Evolutionary conservation across 2,888 invertebrate genomes (phyloP).

Genomic region (Hecatera dysodea): DNA sequence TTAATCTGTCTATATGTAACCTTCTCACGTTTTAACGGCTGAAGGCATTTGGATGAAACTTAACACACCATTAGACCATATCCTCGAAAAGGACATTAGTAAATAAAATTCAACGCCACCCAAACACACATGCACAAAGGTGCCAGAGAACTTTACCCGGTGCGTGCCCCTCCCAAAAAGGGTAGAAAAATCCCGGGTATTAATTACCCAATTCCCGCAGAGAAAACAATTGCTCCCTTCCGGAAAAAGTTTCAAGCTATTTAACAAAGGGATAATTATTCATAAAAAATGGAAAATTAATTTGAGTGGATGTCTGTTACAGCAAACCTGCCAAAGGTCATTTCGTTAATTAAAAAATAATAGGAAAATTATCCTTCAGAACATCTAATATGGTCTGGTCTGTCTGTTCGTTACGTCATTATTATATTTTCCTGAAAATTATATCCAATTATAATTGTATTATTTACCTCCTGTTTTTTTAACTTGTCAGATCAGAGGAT

Average conservation of each 20-base stretch:
- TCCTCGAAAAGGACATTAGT: too few species aligned
- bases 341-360: conserved; percentile 39
- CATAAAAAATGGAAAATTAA: conserved; percentile 28
- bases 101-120: too few species aligned
- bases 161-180: background rate
- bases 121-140: background rate
- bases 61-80: too few species aligned
- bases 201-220: conserved; percentile 34
- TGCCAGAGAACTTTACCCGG: background rate
- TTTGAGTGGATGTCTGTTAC: conserved; percentile 18
- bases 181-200: conserved; percentile 22
- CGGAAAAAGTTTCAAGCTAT: conserved; percentile 33
- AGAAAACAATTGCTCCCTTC: conserved; percentile 12
- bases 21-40: too few species aligned
- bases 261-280: conserved; percentile 9
- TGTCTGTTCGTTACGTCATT: background rate
- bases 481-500: background rate
- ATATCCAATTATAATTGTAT: conserved; percentile 4
- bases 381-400: conserved; percentile 15
- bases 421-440: background rate
- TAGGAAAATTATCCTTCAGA: conserved; percentile 5
- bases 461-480: background rate
- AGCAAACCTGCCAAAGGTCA: conserved; percentile 12
- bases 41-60: too few species aligned
- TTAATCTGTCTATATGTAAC: too few species aligned